A percentile compares a stretch with the other conserved stretches of the same genome.
phyloP scores from a whole-genome alignment of 2,113 vertebrate species.

The Ciconia boyciana region DNA sequence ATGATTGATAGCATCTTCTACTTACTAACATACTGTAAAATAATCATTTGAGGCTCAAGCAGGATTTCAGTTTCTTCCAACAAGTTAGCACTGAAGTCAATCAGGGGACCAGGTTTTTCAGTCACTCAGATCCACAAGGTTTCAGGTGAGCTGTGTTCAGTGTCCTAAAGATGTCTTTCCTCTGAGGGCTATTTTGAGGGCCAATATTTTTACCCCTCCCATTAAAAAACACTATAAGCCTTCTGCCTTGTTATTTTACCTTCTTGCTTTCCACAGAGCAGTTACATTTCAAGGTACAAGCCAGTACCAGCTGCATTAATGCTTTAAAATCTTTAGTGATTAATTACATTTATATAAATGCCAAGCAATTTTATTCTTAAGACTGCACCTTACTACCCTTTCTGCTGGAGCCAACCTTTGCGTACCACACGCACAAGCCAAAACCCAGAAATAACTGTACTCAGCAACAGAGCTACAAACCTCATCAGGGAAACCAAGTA shows the following conservation, averaged over 20 bases:
- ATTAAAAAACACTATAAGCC: neutral
- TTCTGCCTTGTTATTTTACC: neutral
- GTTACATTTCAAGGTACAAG: neutral
- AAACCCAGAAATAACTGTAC: neutral
- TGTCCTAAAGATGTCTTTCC: neutral
- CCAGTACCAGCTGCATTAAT: neutral
- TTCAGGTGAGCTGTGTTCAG: neutral
- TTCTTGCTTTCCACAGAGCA: neutral
- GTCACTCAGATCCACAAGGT: neutral
- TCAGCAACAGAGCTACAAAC: neutral
- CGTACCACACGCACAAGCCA: neutral
- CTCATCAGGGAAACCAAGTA: neutral
- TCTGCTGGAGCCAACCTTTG: neutral
- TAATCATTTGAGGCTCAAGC: neutral
- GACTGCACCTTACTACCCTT: neutral
- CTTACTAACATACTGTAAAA: neutral
- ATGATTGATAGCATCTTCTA: neutral
- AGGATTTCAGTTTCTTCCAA: neutral
- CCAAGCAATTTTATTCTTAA: neutral
- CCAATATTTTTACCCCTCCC: neutral
- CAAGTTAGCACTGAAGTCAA: neutral
- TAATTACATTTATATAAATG: neutral
- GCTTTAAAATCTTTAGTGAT: neutral
- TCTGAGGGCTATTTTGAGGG: neutral
- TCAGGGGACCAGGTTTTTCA: neutral